Evolutionary conservation across 2,888 invertebrate species (phyloP).

Genomic region (Oasisia sp.): DNA sequence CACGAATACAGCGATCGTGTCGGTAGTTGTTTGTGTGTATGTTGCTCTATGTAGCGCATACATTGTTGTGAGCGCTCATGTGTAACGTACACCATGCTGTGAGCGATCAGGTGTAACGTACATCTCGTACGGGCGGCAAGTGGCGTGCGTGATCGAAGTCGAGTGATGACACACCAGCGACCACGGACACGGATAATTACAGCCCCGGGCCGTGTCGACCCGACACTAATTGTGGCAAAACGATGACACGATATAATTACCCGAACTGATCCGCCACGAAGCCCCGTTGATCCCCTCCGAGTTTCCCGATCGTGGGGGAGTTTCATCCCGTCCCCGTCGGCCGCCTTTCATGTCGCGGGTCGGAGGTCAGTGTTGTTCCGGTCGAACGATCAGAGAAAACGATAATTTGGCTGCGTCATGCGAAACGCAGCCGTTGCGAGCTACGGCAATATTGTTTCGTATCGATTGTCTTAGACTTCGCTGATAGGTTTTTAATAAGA

Average conservation of each 20-base stretch:
- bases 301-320: background rate
- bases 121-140: background rate
- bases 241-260: constrained; percentile 13
- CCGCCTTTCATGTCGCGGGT: background rate
- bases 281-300: constrained; percentile 6
- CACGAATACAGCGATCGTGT: background rate
- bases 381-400: background rate
- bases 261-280: constrained; percentile 1
- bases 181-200: background rate
- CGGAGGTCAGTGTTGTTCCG: background rate
- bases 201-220: background rate
- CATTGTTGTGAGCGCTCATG: background rate
- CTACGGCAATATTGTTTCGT: constrained; percentile 5
- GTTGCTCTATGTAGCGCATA: background rate
- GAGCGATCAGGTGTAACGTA: constrained; percentile 12
- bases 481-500: constrained; percentile 10
- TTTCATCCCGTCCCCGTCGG: background rate
- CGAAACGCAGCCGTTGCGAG: constrained; percentile 1
- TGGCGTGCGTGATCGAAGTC: background rate
- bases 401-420: constrained; percentile 3
- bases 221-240: constrained; percentile 11
- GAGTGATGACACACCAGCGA: background rate
- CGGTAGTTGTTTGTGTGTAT: background rate
- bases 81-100: background rate
- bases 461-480: constrained; percentile 13